Evolutionary conservation across 2,888 invertebrate species (phyloP).

Genomic region (Oasisia sp.): DNA sequence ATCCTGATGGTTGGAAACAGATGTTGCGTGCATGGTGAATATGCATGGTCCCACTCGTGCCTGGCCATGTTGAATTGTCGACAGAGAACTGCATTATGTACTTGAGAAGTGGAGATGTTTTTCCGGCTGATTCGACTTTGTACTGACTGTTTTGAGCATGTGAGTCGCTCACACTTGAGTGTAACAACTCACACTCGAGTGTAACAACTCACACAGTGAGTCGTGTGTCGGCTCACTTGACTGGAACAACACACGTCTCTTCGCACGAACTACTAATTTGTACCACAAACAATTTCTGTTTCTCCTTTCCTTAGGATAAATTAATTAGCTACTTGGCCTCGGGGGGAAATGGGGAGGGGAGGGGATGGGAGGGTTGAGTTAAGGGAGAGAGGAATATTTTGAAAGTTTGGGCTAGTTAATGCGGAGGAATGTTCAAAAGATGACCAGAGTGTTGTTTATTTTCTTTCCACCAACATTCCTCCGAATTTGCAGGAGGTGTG

Average conservation of each 20-base stretch:
- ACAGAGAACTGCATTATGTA: background rate
- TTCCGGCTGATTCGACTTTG: background rate
- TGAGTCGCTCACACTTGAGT: background rate
- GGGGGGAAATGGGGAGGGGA: background rate
- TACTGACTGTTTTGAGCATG: background rate
- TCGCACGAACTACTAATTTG: no score
- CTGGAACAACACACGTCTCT: no score
- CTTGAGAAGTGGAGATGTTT: background rate
- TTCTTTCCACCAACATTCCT: background rate
- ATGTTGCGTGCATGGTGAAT: background rate
- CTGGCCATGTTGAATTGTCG: background rate
- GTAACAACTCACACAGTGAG: background rate
- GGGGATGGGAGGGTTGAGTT: no score
- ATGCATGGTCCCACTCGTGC: background rate
- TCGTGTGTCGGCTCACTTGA: background rate
- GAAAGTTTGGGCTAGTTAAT: no score
- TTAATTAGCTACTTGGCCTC: no score
- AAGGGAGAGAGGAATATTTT: background rate
- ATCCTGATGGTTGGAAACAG: background rate
- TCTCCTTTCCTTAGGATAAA: no score
- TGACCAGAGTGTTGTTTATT: background rate
- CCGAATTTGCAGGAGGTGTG: background rate
- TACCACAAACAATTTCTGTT: no score
- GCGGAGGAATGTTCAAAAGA: background rate
- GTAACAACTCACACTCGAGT: background rate